These are phyloP conservation scores for Melanophora roralis DNA, from an alignment of 2,888 invertebrate genomes.

Conservation along the genomic window DNA sequence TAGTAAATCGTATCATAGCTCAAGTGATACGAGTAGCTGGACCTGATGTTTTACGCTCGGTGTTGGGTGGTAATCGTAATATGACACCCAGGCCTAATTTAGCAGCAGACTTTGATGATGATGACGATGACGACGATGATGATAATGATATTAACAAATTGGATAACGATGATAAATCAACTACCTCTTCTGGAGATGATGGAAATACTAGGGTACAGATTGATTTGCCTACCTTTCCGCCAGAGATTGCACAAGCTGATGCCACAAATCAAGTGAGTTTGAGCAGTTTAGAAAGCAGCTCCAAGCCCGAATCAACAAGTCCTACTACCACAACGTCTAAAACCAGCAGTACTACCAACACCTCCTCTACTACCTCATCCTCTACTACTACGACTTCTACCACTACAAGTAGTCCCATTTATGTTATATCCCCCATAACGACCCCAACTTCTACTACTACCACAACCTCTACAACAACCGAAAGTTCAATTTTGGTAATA, in stretches of 20 bases:
- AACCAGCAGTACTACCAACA: slow-evolving; percentile 51
- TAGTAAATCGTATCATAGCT: slow-evolving; percentile 76
- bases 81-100: slow-evolving; percentile 72
- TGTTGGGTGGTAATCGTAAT: slow-evolving; percentile 71
- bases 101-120: slow-evolving; percentile 78
- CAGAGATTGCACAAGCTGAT: slow-evolving; percentile 73
- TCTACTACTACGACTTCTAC: slow-evolving; percentile 50
- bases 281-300: slow-evolving; percentile 62
- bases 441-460: slow-evolving; percentile 34
- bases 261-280: slow-evolving; percentile 69
- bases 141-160: slow-evolving; percentile 69
- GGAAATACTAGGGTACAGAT: slow-evolving; percentile 80
- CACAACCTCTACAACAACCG: slow-evolving; percentile 52
- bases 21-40: slow-evolving; percentile 86
- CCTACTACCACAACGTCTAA: slow-evolving; percentile 49
- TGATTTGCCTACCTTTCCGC: slow-evolving; percentile 82
- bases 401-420: slow-evolving; percentile 51
- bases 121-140: slow-evolving; percentile 77
- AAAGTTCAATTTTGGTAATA: slow-evolving; percentile 38
- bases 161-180: slow-evolving; percentile 65
- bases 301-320: slow-evolving; percentile 45
- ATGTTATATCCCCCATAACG: slow-evolving; percentile 43
- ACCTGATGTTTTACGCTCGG: slow-evolving; percentile 80
- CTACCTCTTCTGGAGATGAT: slow-evolving; percentile 64
- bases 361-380: slow-evolving; percentile 51